Base-by-base conservation (phyloP, 2,113 vertebrate genomes). In the Dryoscopus gambensis region DNA sequence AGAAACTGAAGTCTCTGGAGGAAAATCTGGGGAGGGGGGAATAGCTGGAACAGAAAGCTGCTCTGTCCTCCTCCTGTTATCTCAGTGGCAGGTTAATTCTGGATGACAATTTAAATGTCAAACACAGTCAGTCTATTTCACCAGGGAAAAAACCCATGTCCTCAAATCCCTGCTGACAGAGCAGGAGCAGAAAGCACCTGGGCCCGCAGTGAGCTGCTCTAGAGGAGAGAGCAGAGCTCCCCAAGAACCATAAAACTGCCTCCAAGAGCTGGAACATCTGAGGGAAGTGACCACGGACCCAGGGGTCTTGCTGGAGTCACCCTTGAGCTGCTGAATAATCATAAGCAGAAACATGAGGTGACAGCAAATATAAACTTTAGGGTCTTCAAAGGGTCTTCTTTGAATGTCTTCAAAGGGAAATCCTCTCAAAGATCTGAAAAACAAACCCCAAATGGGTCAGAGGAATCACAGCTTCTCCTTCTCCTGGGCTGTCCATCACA, bases 41-140 rank as follows among this genome's bases (percentile, higher is more conserved):
- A 42, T 27, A 87, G 37, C 39, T 68, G 53, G 35, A 42, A 87
- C 23, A 90, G 57, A 91, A 93, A 49, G 42, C 44, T 75, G n/a
- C 69, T 65, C 77, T 40, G 46, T 64, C 85, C 83, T 47, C 62
- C 37, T 65, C 21, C 52, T 5, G 3, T 67, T 92, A 69, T 63
- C 69, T 86, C 79, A 28, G n/a, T 40, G 17, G 30, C 56, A 92
- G 77, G 56, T 84, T 95, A 92, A 92, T 95, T 95, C 69, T 31
- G 37, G 49, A 87, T 80, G 80, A 91, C 76, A 89, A 91, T 70
- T 89, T 78, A 89, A 94, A 60, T 23, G 73, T 74, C 86, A 90
- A 78, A 86, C 28, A 19, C 7, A 39, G 68, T 28, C 40, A 14
- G 42, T 86, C 40, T 75, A 23, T 64, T 86, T 67, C 63, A 81